Percentiles rank a stretch among this genome's conserved stretches.
Conservation (phyloP, 1,140 invertebrate species). For the Ericerus pela region DNA sequence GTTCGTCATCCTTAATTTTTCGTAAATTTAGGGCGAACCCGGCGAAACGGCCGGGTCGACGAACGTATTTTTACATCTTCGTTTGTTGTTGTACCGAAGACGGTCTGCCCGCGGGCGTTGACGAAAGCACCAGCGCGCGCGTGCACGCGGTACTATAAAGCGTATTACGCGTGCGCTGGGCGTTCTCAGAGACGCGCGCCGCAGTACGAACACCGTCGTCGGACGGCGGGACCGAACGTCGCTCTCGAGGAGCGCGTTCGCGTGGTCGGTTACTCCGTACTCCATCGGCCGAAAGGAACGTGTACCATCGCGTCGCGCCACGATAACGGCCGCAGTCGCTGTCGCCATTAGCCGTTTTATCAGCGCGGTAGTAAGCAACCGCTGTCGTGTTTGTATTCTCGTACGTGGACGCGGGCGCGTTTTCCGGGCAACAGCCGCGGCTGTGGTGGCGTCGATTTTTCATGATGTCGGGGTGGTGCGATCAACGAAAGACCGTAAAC, state of each 20-base stretch:
- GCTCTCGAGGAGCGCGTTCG: neutral
- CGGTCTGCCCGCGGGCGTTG: neutral
- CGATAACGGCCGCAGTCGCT: neutral
- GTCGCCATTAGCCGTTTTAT: neutral
- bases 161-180: neutral
- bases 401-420: neutral
- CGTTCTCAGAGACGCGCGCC: neutral
- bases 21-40: too few species aligned
- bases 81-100: neutral
- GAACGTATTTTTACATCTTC: neutral
- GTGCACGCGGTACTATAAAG: neutral
- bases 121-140: neutral
- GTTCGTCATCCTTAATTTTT: neutral
- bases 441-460: too few species aligned
- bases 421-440: conserved; percentile 25
- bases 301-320: neutral
- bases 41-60: conserved; percentile 25
- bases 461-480: too few species aligned
- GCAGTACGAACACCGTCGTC: conserved; percentile 2
- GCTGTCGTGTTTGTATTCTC: too few species aligned
- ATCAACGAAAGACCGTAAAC: too few species aligned
- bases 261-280: neutral
- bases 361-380: too few species aligned
- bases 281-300: neutral
- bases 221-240: neutral